Evolutionary conservation across 2,113 vertebrate genomes (phyloP).

Genomic region (Pogonocichla stellata): DNA sequence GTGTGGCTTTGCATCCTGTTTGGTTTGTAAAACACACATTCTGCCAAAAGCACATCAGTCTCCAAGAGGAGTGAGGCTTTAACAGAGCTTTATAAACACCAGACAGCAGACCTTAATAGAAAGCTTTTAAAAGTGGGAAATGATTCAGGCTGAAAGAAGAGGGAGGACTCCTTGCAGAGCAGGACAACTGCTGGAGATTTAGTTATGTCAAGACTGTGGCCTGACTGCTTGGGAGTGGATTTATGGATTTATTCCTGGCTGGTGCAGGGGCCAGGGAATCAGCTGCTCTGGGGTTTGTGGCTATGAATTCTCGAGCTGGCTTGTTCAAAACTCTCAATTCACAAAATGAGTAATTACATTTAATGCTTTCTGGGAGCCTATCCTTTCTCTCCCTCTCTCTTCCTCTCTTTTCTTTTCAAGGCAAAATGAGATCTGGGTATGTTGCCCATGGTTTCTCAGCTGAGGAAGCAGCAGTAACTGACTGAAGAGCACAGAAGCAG

Average conservation of each 20-base stretch:
- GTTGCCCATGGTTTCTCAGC: not conserved
- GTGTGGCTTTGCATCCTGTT: not conserved
- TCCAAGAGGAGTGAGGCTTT: not conserved
- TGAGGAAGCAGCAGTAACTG: not conserved
- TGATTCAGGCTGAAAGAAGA: not conserved
- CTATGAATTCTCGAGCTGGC: not conserved
- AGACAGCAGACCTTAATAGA: not conserved
- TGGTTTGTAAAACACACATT: not conserved
- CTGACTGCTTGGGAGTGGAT: not conserved
- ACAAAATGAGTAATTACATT: not conserved
- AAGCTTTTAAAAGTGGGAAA: not conserved
- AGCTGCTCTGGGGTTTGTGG: not conserved
- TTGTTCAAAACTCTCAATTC: not conserved
- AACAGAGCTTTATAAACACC: not conserved
- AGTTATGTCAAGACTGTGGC: not conserved
- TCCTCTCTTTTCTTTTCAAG: no score
- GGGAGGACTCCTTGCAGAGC: not conserved
- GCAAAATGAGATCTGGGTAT: rapidly evolving
- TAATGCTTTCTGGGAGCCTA: not conserved
- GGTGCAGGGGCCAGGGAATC: not conserved
- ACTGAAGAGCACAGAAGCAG: not conserved
- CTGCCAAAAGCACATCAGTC: not conserved
- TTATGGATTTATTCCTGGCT: not conserved
- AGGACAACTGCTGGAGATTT: not conserved
- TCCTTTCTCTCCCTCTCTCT: not conserved